phyloP scores from a whole-genome alignment of 1,140 invertebrate genomes.

The Scaptomyza graminum region DNA sequence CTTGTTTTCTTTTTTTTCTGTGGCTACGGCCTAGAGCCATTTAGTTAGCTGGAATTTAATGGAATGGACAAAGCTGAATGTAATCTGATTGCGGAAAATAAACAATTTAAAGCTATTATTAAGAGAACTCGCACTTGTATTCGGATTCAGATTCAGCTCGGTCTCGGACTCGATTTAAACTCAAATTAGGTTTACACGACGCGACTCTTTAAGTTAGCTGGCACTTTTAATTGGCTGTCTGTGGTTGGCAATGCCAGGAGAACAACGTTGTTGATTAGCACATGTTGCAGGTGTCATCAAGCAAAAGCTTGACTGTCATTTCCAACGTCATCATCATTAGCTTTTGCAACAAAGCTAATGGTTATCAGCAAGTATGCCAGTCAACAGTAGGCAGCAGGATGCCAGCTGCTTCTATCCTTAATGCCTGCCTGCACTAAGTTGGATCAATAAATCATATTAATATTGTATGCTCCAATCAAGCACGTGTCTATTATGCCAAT shows the following conservation, averaged over 20 bases:
- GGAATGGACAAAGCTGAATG: slow-evolving; percentile 35
- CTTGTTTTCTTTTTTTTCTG: neutral
- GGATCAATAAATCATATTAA: slow-evolving; percentile 45
- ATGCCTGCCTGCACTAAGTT: slow-evolving; percentile 45
- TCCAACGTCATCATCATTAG: slow-evolving; percentile 30
- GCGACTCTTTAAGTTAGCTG: slow-evolving; percentile 37
- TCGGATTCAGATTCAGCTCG: neutral
- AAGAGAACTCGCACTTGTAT: slow-evolving; percentile 55
- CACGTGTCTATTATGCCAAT: slow-evolving; percentile 76
- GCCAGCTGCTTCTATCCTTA: slow-evolving; percentile 22
- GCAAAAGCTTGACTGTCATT: slow-evolving; percentile 49
- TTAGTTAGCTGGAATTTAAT: slow-evolving; percentile 51
- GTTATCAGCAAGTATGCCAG: slow-evolving; percentile 48
- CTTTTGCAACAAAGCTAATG: slow-evolving; percentile 59
- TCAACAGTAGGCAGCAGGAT: slow-evolving; percentile 55
- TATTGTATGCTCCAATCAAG: slow-evolving; percentile 27
- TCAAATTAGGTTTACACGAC: slow-evolving; percentile 14
- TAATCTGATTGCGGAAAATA: slow-evolving; percentile 54
- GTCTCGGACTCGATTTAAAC: slow-evolving; percentile 23
- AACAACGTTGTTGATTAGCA: slow-evolving; percentile 30
- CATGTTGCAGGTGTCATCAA: slow-evolving; percentile 46
- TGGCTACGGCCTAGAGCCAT: slow-evolving; percentile 33
- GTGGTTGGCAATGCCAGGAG: slow-evolving; percentile 28
- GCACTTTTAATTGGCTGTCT: slow-evolving; percentile 68
- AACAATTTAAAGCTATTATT: slow-evolving; percentile 63